Conservation (phyloP, 2,797 vertebrate species). For the Crenuchus spilurus region DNA sequence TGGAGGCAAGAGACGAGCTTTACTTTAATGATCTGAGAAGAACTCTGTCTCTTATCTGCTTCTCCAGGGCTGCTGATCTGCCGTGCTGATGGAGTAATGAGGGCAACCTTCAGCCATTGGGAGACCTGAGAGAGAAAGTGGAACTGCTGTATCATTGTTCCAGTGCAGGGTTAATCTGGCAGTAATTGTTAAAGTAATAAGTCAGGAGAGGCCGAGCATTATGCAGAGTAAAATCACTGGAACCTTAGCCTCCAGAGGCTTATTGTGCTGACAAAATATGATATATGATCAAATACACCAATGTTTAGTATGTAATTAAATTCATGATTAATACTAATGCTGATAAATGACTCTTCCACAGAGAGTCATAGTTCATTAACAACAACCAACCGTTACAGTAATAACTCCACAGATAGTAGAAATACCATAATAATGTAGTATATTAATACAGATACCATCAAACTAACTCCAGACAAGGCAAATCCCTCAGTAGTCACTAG, state of each 20-base stretch:
- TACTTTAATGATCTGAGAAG: constrained; percentile 3
- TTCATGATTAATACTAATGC: no score
- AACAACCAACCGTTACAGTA: no score
- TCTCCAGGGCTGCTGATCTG: not conserved
- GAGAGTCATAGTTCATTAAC: no score
- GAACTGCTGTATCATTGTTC: not conserved
- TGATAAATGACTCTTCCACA: no score
- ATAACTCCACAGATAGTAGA: no score
- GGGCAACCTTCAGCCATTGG: not conserved
- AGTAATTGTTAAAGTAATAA: not conserved
- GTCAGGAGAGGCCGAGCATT: not conserved
- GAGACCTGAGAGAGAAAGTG: not conserved
- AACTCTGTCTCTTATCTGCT: not conserved
- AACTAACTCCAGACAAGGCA: no score
- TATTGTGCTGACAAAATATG: no score
- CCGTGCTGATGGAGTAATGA: not conserved
- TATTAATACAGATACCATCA: no score
- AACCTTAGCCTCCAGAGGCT: not conserved
- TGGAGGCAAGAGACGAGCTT: not conserved
- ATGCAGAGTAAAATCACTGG: not conserved
- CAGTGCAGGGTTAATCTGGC: not conserved
- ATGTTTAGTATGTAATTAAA: no score
- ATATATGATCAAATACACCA: no score
- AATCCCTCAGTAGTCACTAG: no score
- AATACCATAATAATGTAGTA: no score